Evolutionary conservation across 2,113 vertebrate species (phyloP).

Genomic region (Lathamus discolor): DNA sequence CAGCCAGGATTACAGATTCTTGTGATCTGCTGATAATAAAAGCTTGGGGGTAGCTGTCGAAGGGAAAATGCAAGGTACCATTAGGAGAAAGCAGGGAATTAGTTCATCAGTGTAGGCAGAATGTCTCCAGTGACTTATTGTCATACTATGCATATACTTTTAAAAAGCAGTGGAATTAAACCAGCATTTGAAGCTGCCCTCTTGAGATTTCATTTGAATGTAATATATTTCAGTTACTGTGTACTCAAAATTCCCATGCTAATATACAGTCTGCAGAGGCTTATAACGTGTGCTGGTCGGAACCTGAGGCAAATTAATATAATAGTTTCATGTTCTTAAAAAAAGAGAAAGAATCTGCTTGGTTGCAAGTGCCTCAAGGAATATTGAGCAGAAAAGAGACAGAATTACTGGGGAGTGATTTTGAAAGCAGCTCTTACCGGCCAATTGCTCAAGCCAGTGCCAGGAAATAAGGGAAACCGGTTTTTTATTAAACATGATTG

Average conservation of each 20-base stretch:
- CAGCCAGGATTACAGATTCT: neutral
- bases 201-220: constrained; percentile 21
- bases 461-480: constrained; percentile 65
- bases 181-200: constrained; percentile 5
- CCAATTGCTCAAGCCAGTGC: constrained; percentile 59
- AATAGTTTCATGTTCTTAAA: neutral
- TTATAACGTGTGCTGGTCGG: constrained; percentile 51
- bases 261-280: constrained; percentile 39
- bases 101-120: neutral
- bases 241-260: constrained; percentile 52
- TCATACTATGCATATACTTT: neutral
- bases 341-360: constrained; percentile 41
- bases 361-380: constrained; percentile 52
- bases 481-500: constrained; percentile 66
- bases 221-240: constrained; percentile 30
- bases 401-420: constrained; percentile 64
- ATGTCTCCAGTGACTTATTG: neutral
- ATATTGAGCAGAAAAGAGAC: constrained; percentile 55
- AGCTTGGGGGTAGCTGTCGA: neutral
- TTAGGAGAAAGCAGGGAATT: neutral
- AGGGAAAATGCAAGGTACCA: neutral
- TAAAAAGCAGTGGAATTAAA: constrained; percentile 25
- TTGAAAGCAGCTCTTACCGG: constrained; percentile 51
- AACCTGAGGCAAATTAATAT: constrained; percentile 63
- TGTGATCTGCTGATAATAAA: neutral